A percentile compares a stretch with the other conserved stretches of the same genome.
These are phyloP conservation scores for Ctena decussata DNA, from an alignment of 2,888 invertebrate species.

Conservation along the genomic window DNA sequence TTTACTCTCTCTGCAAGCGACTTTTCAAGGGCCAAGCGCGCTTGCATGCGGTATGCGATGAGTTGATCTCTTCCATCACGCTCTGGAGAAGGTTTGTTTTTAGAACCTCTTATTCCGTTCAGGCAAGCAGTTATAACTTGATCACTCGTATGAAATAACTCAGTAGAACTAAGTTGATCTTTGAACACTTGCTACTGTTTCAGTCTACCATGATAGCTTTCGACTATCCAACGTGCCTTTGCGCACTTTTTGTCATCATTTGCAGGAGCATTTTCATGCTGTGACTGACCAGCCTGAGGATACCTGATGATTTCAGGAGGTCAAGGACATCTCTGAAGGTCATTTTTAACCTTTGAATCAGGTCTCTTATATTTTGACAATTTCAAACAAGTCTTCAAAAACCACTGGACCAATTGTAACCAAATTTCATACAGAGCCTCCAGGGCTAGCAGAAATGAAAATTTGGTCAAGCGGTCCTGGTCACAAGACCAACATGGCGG, in stretches of 20 bases:
- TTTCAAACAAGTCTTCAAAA: too few relatives aligned
- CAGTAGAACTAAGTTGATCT: slow-evolving; percentile 10
- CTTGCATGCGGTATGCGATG: not conserved
- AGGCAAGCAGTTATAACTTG: not conserved
- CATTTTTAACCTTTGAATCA: not conserved
- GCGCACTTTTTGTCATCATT: slow-evolving; percentile 8
- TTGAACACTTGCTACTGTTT: not conserved
- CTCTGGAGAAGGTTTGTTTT: too few relatives aligned
- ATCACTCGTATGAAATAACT: not conserved
- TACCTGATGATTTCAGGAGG: not conserved
- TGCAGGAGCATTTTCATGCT: not conserved
- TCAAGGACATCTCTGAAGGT: slow-evolving; percentile 15
- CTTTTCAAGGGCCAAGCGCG: too few relatives aligned
- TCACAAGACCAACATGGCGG: too few relatives aligned
- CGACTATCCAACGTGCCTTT: slow-evolving; percentile 17
- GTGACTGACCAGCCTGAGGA: slow-evolving; percentile 5
- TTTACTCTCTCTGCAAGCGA: too few relatives aligned
- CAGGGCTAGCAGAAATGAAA: too few relatives aligned
- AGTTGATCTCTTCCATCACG: too few relatives aligned
- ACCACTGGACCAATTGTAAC: too few relatives aligned
- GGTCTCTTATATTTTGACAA: too few relatives aligned
- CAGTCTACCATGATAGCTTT: slow-evolving; percentile 20
- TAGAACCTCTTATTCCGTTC: slow-evolving; percentile 4
- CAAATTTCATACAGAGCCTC: too few relatives aligned
- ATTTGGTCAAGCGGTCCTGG: too few relatives aligned